Evolutionary conservation across 2,113 vertebrate species (phyloP).

Genomic region (Pycnonotus jocosus): DNA sequence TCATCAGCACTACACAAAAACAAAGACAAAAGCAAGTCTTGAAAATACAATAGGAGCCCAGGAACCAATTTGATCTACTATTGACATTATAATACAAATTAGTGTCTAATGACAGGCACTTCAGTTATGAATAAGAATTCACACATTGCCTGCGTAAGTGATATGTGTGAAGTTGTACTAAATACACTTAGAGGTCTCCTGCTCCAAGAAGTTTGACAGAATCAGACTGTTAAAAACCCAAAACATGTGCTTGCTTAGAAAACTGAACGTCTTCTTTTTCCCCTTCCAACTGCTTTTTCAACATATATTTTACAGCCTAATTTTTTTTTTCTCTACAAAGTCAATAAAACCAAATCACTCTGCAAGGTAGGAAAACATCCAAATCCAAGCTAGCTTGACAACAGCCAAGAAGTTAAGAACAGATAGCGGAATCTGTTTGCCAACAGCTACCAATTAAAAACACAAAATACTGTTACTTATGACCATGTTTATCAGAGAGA

Average conservation of each 20-base stretch:
- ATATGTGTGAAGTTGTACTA: background rate
- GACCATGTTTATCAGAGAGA: background rate
- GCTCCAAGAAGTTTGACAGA: background rate
- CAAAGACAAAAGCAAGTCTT: conserved; percentile 27
- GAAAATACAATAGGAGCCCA: background rate
- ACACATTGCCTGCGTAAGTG: background rate
- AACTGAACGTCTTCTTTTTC: background rate
- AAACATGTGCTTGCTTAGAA: background rate
- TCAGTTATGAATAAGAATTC: background rate
- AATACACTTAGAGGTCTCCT: background rate
- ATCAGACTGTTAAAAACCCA: background rate
- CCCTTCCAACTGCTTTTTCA: background rate
- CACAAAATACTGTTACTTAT: background rate
- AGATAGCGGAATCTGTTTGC: background rate
- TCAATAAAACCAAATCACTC: background rate
- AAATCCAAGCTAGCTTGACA: background rate
- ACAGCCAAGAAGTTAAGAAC: background rate
- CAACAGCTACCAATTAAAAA: background rate
- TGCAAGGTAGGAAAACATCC: background rate
- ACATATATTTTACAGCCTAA: background rate
- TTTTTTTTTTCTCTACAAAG: background rate
- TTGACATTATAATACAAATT: background rate
- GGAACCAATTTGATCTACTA: background rate
- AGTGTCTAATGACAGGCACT: background rate
- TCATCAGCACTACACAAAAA: conserved; percentile 56